A percentile compares a stretch with the other conserved stretches of the same genome.
phyloP scores from a whole-genome alignment of 2,113 vertebrate species.

The Oreochromis niloticus region DNA sequence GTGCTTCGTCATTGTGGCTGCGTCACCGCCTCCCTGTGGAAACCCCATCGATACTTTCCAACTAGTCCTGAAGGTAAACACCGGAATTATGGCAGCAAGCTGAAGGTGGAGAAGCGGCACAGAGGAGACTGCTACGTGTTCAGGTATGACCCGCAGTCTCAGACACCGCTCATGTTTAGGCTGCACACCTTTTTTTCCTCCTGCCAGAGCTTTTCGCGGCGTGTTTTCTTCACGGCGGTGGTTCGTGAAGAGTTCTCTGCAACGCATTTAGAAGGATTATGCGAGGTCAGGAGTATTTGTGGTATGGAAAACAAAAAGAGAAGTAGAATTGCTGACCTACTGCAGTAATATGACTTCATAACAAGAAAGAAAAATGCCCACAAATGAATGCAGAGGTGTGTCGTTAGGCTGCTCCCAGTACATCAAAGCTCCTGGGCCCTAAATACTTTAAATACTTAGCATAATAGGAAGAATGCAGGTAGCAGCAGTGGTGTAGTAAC shows the following conservation, averaged over 20 bases:
- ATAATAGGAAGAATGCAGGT: background rate
- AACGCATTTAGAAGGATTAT: conserved; percentile 41
- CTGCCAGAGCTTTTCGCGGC: background rate
- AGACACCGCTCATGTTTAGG: background rate
- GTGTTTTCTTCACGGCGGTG: background rate
- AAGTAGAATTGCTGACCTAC: background rate
- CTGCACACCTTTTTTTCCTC: accelerated
- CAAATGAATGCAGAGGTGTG: background rate
- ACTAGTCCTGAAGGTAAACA: conserved; percentile 2
- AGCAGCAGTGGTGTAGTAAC: background rate
- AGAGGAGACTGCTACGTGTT: background rate
- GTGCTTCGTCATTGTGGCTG: conserved; percentile 58
- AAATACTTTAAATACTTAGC: background rate
- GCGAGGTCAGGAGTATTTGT: conserved; percentile 16
- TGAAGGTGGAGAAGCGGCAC: background rate
- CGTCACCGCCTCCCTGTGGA: conserved; percentile 53
- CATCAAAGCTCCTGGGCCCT: background rate
- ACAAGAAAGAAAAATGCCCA: background rate
- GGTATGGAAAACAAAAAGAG: background rate
- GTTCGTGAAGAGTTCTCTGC: conserved; percentile 21
- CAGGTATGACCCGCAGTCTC: conserved; percentile 37
- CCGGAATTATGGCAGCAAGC: background rate
- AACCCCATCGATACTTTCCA: conserved; percentile 9
- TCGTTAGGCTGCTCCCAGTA: background rate
- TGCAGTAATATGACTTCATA: background rate